Percentiles rank a stretch among this genome's conserved stretches.
Evolutionary conservation across 2,888 invertebrate species (phyloP).

Genomic region (Calliphora vomitoria): DNA sequence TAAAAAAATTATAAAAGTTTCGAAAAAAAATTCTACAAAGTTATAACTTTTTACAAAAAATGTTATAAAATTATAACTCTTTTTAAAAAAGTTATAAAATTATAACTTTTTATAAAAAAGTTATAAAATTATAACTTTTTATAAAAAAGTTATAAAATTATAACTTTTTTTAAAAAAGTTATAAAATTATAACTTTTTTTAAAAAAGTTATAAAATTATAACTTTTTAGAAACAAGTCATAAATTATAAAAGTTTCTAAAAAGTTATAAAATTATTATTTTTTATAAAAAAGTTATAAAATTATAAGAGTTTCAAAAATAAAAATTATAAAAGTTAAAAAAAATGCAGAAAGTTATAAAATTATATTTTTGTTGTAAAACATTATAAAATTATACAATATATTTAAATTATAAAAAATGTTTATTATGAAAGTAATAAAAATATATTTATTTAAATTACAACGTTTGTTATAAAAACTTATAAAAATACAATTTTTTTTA

Average conservation of each 20-base stretch:
- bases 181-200: background rate
- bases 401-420: too few relatives aligned
- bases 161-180: background rate
- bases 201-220: too few relatives aligned
- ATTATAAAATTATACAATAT: too few relatives aligned
- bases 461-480: too few relatives aligned
- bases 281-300: conserved; percentile 5
- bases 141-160: background rate
- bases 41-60: background rate
- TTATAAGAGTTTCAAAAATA: too few relatives aligned
- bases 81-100: too few relatives aligned
- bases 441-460: too few relatives aligned
- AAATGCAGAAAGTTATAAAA: too few relatives aligned
- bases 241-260: background rate
- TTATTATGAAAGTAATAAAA: too few relatives aligned
- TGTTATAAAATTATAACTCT: background rate
- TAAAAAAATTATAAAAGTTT: too few relatives aligned
- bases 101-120: background rate
- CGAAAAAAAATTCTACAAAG: too few relatives aligned
- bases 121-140: conserved; percentile 4
- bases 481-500: background rate
- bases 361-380: background rate
- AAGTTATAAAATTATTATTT: background rate
- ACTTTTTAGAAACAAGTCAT: background rate
- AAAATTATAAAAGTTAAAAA: too few relatives aligned